Percentiles rank a stretch among this genome's conserved stretches.
Evolutionary conservation across 2,113 vertebrate genomes (phyloP).

Genomic region (Octodon degus): DNA sequence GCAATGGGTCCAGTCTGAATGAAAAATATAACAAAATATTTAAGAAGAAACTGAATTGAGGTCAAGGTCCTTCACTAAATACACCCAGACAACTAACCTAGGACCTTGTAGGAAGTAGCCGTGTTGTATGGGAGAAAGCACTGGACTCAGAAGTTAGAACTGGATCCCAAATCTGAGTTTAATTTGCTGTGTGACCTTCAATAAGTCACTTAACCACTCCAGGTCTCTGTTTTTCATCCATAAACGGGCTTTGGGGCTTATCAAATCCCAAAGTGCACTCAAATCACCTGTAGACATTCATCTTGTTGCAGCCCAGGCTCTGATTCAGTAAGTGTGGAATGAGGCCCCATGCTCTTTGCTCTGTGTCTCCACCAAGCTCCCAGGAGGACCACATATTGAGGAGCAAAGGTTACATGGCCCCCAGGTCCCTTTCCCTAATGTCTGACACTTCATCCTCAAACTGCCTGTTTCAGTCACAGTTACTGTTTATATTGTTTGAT

Average conservation of each 20-base stretch:
- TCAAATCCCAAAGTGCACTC: background rate
- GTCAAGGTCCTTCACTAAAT: background rate
- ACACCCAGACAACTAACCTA: background rate
- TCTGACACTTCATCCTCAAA: background rate
- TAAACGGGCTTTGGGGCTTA: background rate
- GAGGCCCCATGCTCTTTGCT: background rate
- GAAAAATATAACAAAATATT: constrained; percentile 29
- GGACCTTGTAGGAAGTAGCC: background rate
- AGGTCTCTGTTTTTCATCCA: background rate
- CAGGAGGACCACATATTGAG: background rate
- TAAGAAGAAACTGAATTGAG: constrained; percentile 19
- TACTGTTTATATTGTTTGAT: too few relatives aligned
- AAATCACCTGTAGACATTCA: background rate
- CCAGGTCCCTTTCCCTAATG: background rate
- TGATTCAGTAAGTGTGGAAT: background rate
- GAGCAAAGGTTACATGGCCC: background rate
- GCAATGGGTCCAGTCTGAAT: background rate
- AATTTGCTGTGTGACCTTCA: background rate
- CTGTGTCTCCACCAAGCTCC: background rate
- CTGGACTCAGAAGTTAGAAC: background rate
- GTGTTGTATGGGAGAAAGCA: background rate
- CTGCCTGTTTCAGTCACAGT: background rate
- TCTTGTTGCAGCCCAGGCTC: background rate
- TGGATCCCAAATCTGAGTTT: background rate
- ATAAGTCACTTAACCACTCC: background rate